Percentiles rank a stretch among this genome's conserved stretches.
Evolutionary conservation across 2,113 vertebrate species (phyloP).

Genomic region (Tympanuchus pallidicinctus): DNA sequence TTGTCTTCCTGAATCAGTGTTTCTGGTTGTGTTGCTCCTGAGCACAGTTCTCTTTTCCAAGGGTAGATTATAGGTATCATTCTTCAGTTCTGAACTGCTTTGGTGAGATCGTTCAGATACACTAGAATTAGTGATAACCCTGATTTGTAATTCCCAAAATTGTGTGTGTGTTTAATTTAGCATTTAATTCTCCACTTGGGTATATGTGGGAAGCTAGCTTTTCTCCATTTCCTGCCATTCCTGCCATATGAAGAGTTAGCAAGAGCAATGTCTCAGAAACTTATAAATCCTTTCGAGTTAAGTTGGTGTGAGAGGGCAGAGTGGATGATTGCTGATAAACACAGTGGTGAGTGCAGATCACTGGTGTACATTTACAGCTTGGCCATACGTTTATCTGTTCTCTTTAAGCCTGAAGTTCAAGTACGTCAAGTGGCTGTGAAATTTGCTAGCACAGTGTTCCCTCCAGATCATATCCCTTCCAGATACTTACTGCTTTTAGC

Average conservation of each 20-base stretch:
- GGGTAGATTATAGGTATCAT: background rate
- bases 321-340: background rate
- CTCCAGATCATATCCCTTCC: slow-evolving; percentile 93
- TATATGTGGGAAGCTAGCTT: background rate
- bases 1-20: background rate
- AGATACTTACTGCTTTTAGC: slow-evolving; percentile 95
- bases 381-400: background rate
- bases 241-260: background rate
- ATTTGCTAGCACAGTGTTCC: slow-evolving; percentile 95
- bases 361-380: background rate
- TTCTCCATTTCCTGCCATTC: background rate
- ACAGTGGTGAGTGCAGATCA: background rate
- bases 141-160: background rate
- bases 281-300: background rate
- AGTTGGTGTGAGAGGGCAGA: background rate
- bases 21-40: background rate
- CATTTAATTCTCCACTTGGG: background rate
- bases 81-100: background rate
- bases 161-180: background rate
- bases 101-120: background rate
- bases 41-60: background rate
- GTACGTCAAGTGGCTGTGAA: slow-evolving; percentile 98
- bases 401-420: slow-evolving; percentile 93
- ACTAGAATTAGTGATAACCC: background rate
- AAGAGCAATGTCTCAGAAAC: background rate